phyloP scores from a whole-genome alignment of 2,797 vertebrate species.

The Falco columbarius region DNA sequence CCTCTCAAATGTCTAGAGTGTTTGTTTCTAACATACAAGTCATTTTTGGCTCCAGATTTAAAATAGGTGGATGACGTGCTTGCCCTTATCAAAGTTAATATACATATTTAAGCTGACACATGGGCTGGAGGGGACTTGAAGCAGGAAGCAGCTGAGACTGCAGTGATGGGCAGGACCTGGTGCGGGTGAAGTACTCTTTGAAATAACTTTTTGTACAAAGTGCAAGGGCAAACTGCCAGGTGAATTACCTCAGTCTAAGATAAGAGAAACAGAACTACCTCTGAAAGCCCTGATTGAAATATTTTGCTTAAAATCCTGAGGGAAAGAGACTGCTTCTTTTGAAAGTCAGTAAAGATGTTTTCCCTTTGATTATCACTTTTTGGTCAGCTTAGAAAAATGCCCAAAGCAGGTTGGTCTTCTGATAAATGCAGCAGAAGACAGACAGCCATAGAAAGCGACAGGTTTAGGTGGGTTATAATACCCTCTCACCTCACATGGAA shows the following conservation, averaged over 20 bases:
- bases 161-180: neutral
- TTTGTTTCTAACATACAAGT: neutral
- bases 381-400: neutral
- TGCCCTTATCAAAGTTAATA: neutral
- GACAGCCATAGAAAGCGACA: neutral
- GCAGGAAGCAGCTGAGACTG: constrained; percentile 28
- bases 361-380: neutral
- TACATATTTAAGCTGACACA: neutral
- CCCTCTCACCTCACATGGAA: neutral
- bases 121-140: neutral
- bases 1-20: neutral
- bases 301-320: neutral
- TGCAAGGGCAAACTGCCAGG: neutral
- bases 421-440: neutral
- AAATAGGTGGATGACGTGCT: neutral
- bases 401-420: neutral
- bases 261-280: constrained; percentile 19
- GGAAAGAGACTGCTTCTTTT: neutral
- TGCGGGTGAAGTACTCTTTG: neutral
- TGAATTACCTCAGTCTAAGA: constrained; percentile 26
- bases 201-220: neutral
- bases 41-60: neutral
- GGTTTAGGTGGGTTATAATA: neutral
- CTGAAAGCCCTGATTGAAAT: neutral
- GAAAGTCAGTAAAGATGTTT: neutral